A percentile compares a stretch with the other conserved stretches of the same genome.
phyloP scores from a whole-genome alignment of 2,797 vertebrate species.

The Xerus rutilus region DNA sequence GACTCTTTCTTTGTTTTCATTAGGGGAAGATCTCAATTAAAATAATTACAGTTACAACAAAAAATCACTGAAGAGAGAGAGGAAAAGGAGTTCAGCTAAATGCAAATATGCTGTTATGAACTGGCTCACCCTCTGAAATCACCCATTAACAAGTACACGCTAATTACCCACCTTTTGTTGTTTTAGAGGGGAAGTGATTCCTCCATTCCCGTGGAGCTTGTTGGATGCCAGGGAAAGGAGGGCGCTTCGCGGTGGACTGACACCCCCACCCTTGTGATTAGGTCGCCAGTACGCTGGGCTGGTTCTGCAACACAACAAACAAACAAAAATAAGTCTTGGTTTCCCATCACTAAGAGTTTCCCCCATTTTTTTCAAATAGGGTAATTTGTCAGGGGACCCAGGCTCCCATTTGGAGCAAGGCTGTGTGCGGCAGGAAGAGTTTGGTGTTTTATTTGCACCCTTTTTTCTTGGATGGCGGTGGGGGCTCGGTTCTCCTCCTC shows the following conservation, averaged over 20 bases:
- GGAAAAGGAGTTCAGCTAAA: neutral
- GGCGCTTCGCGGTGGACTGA: neutral
- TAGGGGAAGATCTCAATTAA: constrained; percentile 75
- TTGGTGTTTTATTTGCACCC: accelerated
- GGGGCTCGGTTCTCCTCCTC: neutral
- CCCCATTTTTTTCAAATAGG: accelerated
- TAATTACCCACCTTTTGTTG: constrained; percentile 71
- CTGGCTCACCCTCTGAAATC: constrained; percentile 6
- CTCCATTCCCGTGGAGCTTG: neutral
- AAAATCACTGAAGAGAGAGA: neutral
- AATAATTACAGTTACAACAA: constrained; percentile 73
- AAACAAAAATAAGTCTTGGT: neutral
- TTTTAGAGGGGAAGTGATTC: constrained; percentile 49
- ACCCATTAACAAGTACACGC: neutral
- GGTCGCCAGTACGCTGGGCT: neutral
- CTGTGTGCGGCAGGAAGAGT: neutral
- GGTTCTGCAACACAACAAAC: neutral
- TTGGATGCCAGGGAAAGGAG: neutral
- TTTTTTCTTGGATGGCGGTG: neutral
- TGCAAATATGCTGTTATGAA: constrained; percentile 24
- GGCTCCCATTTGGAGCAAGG: neutral
- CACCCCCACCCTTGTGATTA: neutral
- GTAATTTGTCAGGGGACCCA: accelerated
- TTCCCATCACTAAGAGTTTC: neutral
- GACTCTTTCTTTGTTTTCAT: constrained; percentile 62